These are phyloP conservation scores for Onthophagus sagittarius DNA, from an alignment of 2,888 invertebrate genomes.

Conservation along the genomic window DNA sequence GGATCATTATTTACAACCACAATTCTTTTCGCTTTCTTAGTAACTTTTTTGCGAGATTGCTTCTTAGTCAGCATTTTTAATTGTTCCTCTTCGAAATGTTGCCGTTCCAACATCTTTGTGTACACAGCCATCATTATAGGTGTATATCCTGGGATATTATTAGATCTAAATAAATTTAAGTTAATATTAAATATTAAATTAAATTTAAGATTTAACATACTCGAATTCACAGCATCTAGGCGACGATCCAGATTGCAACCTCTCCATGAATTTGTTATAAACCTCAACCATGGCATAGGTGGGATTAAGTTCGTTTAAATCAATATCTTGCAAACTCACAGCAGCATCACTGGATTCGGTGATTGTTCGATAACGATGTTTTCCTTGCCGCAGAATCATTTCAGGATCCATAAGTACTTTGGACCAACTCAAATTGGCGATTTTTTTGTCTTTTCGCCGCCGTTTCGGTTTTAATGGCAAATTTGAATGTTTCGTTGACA, in stretches of 20 bases:
- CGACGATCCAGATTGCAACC: conserved; percentile 39
- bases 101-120: conserved; percentile 50
- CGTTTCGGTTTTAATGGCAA: conserved; percentile 56
- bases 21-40: background rate
- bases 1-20: background rate
- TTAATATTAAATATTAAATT: conserved; percentile 20
- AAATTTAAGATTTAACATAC: conserved; percentile 31
- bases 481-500: conserved; percentile 54
- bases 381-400: conserved; percentile 54
- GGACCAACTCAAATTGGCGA: conserved; percentile 62
- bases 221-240: conserved; percentile 37
- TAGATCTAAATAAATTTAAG: conserved; percentile 24
- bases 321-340: conserved; percentile 50
- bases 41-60: background rate
- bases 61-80: conserved; percentile 7
- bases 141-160: conserved; percentile 50
- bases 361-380: conserved; percentile 47
- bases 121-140: conserved; percentile 56
- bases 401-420: conserved; percentile 63
- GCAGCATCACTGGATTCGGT: conserved; percentile 47
- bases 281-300: conserved; percentile 72
- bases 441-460: conserved; percentile 46
- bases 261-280: conserved; percentile 58
- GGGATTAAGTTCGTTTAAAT: conserved; percentile 55
- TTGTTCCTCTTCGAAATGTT: conserved; percentile 42